phyloP scores from a whole-genome alignment of 2,888 invertebrate genomes.

The Steinernema carpocapsae region DNA sequence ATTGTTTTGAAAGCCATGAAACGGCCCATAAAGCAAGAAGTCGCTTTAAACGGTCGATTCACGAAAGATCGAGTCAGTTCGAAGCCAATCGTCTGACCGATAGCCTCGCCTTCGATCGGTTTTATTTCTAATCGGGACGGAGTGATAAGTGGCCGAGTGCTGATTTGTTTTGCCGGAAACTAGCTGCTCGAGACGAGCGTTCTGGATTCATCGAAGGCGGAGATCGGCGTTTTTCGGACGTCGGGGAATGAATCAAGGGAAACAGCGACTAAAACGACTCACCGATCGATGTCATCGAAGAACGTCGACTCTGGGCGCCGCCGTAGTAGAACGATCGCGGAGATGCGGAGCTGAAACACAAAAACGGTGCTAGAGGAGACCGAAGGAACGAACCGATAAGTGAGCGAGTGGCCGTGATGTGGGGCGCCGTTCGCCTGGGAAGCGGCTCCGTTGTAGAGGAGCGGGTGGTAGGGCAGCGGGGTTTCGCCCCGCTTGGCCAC shows the following conservation, averaged over 20 bases:
- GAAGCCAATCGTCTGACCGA: too few relatives aligned
- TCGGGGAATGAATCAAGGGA: neutral
- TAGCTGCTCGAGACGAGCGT: neutral
- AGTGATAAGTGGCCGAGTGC: neutral
- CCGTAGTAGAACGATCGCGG: constrained; percentile 72
- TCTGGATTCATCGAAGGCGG: neutral
- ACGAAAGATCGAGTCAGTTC: too few relatives aligned
- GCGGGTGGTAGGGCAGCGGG: constrained; percentile 68
- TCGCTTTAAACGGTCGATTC: too few relatives aligned
- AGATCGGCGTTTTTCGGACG: neutral
- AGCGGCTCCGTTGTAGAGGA: constrained; percentile 58
- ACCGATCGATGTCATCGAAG: constrained; percentile 74
- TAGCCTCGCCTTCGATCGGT: too few relatives aligned
- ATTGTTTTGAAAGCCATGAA: too few relatives aligned
- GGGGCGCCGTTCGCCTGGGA: constrained; percentile 19
- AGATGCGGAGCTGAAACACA: constrained; percentile 57
- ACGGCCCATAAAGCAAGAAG: too few relatives aligned
- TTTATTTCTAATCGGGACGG: too few relatives aligned
- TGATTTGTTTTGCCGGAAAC: neutral
- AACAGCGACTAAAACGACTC: constrained; percentile 42
- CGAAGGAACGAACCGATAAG: neutral
- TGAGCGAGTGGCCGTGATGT: constrained; percentile 9
- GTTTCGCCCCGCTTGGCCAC: constrained; percentile 74
- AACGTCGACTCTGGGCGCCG: constrained; percentile 74
- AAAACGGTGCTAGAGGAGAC: too few relatives aligned